Evolutionary conservation across 1,140 invertebrate genomes (phyloP).

Genomic region (Diuraphis noxia): DNA sequence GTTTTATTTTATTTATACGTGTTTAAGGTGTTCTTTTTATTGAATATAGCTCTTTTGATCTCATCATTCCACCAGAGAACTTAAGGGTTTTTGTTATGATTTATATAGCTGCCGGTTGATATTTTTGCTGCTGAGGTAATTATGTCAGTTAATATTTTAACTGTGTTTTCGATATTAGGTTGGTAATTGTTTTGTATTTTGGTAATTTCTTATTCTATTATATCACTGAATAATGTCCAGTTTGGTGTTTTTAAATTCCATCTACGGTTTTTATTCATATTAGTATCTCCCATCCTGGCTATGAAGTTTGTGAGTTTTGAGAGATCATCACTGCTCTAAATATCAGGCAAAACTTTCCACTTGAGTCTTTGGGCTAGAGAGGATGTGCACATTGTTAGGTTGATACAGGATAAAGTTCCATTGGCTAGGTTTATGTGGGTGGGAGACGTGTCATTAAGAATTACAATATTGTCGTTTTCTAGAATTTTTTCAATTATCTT

Average conservation of each 20-base stretch:
- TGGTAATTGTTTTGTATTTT: not conserved
- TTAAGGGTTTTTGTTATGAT: not conserved
- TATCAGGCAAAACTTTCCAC: not conserved
- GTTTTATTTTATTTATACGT: not conserved
- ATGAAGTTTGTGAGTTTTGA: not conserved
- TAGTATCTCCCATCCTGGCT: not conserved
- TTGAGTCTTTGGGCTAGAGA: too few relatives aligned
- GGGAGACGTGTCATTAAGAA: not conserved
- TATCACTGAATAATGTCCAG: slow-evolving; percentile 5
- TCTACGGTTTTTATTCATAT: not conserved
- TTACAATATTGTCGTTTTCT: not conserved
- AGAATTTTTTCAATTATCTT: not conserved
- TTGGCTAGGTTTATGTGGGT: too few relatives aligned
- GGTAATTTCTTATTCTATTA: not conserved
- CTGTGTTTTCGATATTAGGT: not conserved
- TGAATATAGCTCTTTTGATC: not conserved
- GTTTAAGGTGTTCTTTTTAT: slow-evolving; percentile 1
- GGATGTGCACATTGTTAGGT: too few relatives aligned
- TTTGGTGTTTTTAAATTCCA: not conserved
- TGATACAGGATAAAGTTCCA: too few relatives aligned
- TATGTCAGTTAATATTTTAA: not conserved
- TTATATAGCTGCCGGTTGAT: not conserved
- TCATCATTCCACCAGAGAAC: not conserved
- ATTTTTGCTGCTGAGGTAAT: not conserved
- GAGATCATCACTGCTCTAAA: not conserved